phyloP scores from a whole-genome alignment of 2,888 invertebrate genomes.

The Andrena marginata region DNA sequence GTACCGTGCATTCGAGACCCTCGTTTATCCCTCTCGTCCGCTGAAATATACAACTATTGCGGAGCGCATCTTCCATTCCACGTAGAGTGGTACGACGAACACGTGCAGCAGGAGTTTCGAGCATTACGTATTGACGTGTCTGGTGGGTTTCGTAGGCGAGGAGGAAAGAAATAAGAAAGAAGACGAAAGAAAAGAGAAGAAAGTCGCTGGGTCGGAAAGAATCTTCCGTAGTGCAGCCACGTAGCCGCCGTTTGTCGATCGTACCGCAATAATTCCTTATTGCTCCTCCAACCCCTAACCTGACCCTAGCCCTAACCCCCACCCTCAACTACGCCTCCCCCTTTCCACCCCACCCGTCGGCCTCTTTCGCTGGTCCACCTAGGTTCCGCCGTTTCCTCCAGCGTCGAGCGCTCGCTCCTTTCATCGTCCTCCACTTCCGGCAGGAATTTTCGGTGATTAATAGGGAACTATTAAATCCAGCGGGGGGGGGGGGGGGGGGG shows the following conservation, averaged over 20 bases:
- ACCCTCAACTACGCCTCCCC: neutral
- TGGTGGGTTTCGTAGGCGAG: conserved; percentile 45
- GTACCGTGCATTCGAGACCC: conserved; percentile 42
- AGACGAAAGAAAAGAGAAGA: conserved; percentile 59
- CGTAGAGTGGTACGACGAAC: conserved; percentile 60
- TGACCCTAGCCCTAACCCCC: conserved; percentile 74
- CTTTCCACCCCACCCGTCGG: neutral
- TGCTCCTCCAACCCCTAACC: conserved; percentile 81
- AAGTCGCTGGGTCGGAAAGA: conserved; percentile 66
- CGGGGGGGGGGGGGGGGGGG: conserved; percentile 65
- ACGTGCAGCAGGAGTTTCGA: conserved; percentile 62
- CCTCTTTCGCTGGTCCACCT: conserved; percentile 15
- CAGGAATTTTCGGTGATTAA: conserved; percentile 66
- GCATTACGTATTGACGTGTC: conserved; percentile 76
- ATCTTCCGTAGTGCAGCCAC: conserved; percentile 83
- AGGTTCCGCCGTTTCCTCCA: neutral
- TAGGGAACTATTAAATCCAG: conserved; percentile 75
- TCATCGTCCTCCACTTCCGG: conserved; percentile 63
- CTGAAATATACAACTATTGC: conserved; percentile 67
- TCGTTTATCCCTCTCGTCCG: conserved; percentile 53
- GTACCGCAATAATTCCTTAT: conserved; percentile 85
- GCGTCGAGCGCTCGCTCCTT: conserved; percentile 34
- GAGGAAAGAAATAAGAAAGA: conserved; percentile 55
- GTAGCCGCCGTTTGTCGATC: conserved; percentile 85
- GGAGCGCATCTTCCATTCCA: conserved; percentile 68